Base-by-base conservation (phyloP, 2,797 vertebrate genomes). In the Podargus strigoides region DNA sequence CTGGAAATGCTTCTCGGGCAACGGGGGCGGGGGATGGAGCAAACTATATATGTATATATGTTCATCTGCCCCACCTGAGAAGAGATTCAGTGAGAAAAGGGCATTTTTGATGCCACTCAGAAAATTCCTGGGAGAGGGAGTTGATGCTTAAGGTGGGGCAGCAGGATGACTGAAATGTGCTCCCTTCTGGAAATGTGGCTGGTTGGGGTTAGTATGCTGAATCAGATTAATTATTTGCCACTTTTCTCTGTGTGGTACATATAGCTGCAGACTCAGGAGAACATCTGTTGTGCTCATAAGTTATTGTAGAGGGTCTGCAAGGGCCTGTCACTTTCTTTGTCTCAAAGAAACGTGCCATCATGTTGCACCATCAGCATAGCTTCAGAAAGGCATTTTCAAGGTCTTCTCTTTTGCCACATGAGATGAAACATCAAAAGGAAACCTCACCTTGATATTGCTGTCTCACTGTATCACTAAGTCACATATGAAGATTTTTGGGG, bases 301-400 rank as follows among this genome's bases (percentile, higher is more conserved):
- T 87, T 82, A 23, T 69, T 74, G 64, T 11, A 28, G 50, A 64
- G 22, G 14, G 3, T 80, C 37, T 88, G 26, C 1, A 9, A 91
- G 60, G 86, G 44, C 83, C 85, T 85, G 84, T 58, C 67, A 50
- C 84, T 96, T 85, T 92, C 97, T 98, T 98, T 98, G 97, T 98
- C 90, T 98, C 93, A 30, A 49, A 55, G 76, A 91, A 87, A 63
- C 1, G 5, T 94, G 85, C 59, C 62, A 14, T 75, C 91, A 82
- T 91, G 53, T 84, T 90, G 96, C 95, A 84, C 77, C 46, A 63
- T 94, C 89, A 86, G 91, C 80, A 15, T 41, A 17, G 55, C 75
- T 91, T 70, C 74, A 59, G 76, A 55, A 70, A 91, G 75, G 36
- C 76, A 8, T 55, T 72, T 84, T 52, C 67, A 75, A 47, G 49